Percentiles rank a stretch among this genome's conserved stretches.
These are phyloP conservation scores for Alloscopus bannaensis DNA, from an alignment of 2,888 invertebrate species.

Conservation along the genomic window DNA sequence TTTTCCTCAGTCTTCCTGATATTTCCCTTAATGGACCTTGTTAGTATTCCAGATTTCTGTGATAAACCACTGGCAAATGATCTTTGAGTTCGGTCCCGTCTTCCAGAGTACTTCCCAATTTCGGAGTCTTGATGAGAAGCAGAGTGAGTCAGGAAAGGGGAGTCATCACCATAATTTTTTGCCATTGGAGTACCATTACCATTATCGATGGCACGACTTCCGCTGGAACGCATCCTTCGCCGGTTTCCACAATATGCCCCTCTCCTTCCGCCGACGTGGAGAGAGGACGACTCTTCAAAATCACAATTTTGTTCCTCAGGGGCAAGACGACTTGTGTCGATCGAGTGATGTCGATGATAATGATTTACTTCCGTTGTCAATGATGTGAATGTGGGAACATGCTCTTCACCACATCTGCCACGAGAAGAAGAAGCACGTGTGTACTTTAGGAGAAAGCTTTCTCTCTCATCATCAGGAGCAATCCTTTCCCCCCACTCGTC, in stretches of 20 bases:
- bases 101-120: slow-evolving; percentile 14
- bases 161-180: slow-evolving; percentile 31
- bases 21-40: not conserved
- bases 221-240: not conserved
- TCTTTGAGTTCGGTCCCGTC: slow-evolving; percentile 3
- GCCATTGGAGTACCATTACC: slow-evolving; percentile 25
- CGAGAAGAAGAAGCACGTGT: too few species aligned
- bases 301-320: slow-evolving; percentile 13
- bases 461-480: too few species aligned
- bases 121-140: too few species aligned
- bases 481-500: too few species aligned
- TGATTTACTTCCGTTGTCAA: slow-evolving; percentile 58
- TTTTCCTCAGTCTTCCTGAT: slow-evolving; percentile 13
- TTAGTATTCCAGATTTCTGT: slow-evolving; percentile 17
- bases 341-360: slow-evolving; percentile 60
- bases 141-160: too few species aligned
- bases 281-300: not conserved
- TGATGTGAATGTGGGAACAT: slow-evolving; percentile 22
- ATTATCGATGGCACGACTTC: slow-evolving; percentile 27
- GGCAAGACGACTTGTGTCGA: slow-evolving; percentile 37
- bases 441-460: too few species aligned
- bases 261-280: not conserved
- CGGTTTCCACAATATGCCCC: slow-evolving; percentile 17
- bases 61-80: not conserved
- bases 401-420: too few species aligned